A percentile compares a stretch with the other conserved stretches of the same genome.
phyloP scores from a whole-genome alignment of 2,888 invertebrate species.

The Euzetes globulus region DNA sequence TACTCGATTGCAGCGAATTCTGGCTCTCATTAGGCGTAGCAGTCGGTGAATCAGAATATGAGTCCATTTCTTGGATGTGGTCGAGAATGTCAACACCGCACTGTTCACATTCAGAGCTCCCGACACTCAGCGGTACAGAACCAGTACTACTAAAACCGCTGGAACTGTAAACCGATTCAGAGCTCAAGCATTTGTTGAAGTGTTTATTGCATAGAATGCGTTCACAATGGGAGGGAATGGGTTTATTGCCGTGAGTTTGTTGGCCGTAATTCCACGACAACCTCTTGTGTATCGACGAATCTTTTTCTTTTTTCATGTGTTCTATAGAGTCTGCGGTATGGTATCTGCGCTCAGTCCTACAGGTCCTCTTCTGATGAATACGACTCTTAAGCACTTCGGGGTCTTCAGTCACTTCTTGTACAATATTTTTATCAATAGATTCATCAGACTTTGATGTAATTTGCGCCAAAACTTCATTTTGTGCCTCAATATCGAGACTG shows the following conservation, averaged over 20 bases:
- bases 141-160: conserved; percentile 51
- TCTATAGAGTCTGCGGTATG: conserved; percentile 62
- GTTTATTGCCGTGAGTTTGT: conserved; percentile 38
- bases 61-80: conserved; percentile 34
- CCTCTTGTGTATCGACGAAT: conserved; percentile 55
- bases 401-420: not conserved
- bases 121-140: conserved; percentile 46
- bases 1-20: not conserved
- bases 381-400: conserved; percentile 28
- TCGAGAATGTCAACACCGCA: conserved; percentile 29
- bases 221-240: conserved; percentile 29
- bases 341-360: conserved; percentile 51
- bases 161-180: conserved; percentile 49
- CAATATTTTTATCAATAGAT: not conserved
- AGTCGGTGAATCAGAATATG: not conserved
- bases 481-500: conserved; percentile 33
- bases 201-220: conserved; percentile 40
- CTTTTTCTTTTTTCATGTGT: conserved; percentile 53
- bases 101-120: conserved; percentile 35
- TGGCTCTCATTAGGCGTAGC: not conserved
- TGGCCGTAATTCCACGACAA: conserved; percentile 57
- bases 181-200: conserved; percentile 45
- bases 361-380: conserved; percentile 35
- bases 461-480: not conserved
- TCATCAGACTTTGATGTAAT: not conserved